Evolutionary conservation across 2,888 invertebrate species (phyloP), one percentile per base, ranked within the genome.

Genomic region (Stictocephala bisonia): DNA sequence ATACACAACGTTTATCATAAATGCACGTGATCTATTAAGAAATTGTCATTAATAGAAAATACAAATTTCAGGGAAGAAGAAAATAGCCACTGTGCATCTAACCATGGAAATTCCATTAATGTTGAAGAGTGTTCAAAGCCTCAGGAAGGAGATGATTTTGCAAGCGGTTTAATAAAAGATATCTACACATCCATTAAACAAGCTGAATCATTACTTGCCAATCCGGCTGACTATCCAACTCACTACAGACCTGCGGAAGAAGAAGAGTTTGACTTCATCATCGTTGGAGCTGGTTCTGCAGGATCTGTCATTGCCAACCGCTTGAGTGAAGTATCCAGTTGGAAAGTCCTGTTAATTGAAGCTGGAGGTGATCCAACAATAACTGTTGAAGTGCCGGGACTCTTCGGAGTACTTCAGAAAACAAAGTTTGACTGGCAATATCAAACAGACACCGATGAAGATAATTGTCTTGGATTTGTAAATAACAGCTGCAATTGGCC

Each of bases 261-360:
- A 11, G 70, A 71, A 40, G 48, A 58, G 44, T 58, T 58, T 20
- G 70, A 71, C 48, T 71, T 71, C 29, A 71, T 71, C 27, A 29
- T 71, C 2, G 58, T 71, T 6, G 70, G 70, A 11, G 22, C 70
- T 11, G 70, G 70, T 13, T 71, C 91, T 0, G 88, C 90, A 0
- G 93, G 93, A 0, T 88, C 91, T 0, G 90, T 89, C 0, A 79
- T 93, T 13, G 92, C 93, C 0, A 88, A 91, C 77, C 86, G 93
- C 0, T 84, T 93, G 0, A 87, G 90, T 0, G 92, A 92, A 83
- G 88, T 86, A 72, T 81, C 83, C 0, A 82, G 88, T 40, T 88
- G 87, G 87, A 89, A 84, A 60, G 87, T 92, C 0, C 84, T 93
- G 2, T 83, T 93, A 0, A 80, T 93, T 7, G 93, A 93, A 82